phyloP scores from a whole-genome alignment of 1,140 invertebrate species.

The Caenorhabditis tropicalis region DNA sequence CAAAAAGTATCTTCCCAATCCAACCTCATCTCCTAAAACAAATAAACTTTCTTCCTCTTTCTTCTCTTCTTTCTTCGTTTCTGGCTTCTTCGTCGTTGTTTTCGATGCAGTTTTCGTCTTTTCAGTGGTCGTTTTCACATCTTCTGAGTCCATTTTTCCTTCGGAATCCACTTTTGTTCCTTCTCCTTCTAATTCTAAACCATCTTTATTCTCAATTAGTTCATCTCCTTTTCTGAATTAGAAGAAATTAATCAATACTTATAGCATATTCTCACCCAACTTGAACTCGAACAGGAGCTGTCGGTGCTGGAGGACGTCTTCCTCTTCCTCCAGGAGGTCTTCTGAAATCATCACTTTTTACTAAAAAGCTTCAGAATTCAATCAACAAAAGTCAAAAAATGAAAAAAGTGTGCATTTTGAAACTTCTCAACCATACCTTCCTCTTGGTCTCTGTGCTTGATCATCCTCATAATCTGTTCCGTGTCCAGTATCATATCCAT shows the following conservation, averaged over 20 bases:
- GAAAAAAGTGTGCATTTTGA: background rate
- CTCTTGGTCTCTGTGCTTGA: background rate
- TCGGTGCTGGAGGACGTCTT: background rate
- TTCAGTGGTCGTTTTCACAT: background rate
- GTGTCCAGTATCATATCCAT: background rate
- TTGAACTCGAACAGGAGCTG: background rate
- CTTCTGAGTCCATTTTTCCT: background rate
- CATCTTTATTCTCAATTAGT: constrained; percentile 8
- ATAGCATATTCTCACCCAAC: background rate
- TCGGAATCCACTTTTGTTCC: background rate
- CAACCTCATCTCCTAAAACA: background rate
- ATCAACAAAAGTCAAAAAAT: too few species aligned
- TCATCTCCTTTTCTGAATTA: background rate
- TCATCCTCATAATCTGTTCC: background rate
- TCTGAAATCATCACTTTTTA: background rate
- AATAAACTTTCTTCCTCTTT: background rate
- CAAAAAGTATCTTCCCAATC: background rate
- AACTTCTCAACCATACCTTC: background rate
- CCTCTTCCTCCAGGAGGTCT: background rate
- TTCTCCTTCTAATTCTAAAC: background rate
- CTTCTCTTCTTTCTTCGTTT: background rate
- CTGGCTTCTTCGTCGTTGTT: background rate
- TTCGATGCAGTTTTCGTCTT: background rate
- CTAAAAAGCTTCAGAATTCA: too few species aligned
- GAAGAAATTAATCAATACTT: background rate